These are phyloP conservation scores for Grapholita molesta DNA, from an alignment of 1,140 invertebrate genomes.

Conservation along the genomic window DNA sequence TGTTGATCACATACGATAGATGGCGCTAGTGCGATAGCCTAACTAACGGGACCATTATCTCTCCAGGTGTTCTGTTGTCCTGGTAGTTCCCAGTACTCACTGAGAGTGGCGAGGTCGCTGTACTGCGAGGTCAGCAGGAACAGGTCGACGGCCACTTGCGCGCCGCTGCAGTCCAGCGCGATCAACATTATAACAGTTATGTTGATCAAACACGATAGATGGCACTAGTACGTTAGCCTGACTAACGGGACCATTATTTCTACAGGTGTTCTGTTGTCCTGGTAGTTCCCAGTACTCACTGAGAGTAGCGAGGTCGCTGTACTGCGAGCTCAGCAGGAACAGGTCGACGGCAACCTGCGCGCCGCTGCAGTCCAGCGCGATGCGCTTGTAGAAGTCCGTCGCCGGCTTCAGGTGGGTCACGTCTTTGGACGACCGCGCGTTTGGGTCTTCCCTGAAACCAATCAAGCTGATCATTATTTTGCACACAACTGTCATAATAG, in stretches of 20 bases:
- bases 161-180: conserved; percentile 96
- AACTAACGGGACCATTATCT: no score
- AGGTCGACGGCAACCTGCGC: conserved; percentile 98
- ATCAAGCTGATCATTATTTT: no score
- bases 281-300: conserved; percentile 82
- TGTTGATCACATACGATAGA: conserved; percentile 94
- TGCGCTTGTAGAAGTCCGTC: conserved; percentile 98
- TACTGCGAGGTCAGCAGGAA: conserved; percentile 87
- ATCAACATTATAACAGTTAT: conserved; percentile 99
- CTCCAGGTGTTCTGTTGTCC: no score
- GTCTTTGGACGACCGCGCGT: conserved; percentile 88
- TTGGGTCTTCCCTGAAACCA: conserved; percentile 91
- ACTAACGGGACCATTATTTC: no score
- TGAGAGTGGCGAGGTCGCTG: conserved; percentile 90
- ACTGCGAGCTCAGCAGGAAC: conserved; percentile 95
- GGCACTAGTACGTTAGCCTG: conserved; percentile 56
- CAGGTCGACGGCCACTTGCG: conserved; percentile 97
- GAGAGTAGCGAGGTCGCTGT: conserved; percentile 95
- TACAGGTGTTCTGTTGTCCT: no score
- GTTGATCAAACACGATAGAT: conserved; percentile 92
- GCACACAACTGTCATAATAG: no score
- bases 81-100: conserved; percentile 81
- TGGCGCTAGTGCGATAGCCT: conserved; percentile 55
- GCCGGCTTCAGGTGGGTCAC: conserved; percentile 93
- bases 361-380: conserved; percentile 96